Base-by-base conservation (phyloP, 2,888 invertebrate species). In the Cephus rjabovi region DNA sequence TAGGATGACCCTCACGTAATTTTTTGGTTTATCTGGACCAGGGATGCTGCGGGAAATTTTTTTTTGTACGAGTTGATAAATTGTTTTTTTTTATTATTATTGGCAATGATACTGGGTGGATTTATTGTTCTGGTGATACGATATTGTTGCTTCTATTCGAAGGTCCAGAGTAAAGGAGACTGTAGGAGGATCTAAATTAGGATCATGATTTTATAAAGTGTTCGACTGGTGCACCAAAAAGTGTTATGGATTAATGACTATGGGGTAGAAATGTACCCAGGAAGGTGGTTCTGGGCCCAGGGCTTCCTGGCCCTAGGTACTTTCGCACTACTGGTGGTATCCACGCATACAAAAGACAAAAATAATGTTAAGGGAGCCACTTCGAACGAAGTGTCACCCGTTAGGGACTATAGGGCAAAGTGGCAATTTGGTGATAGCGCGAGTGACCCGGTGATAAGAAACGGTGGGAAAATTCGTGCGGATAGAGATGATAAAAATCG, bases 241-340 rank as follows among this genome's bases (percentile, higher is more conserved):
- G 40, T 40, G 40, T 40, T 40, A 40, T 23, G 40, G 71, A 71
- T 31, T 82, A 79, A 69, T 86, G 87, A 89, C 85, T 87, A 90
- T 90, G 90, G 90, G 90, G 90, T 90, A 89, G 89, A 83, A 80
- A 91, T 91, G 90, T 84, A 85, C 85, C 87, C 84, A 83, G 88
- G 87, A 86, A 90, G 84, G 86, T 87, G 84, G 81, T 77, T 82
- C 77, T 86, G 87, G 87, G 82, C 81, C 84, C 83, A 84, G 89
- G 88, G 88, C 89, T 81, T 87, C 79, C 75, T 86, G 81, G 88
- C 88, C 89, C 88, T 89, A 81, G 86, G 86, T 77, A 82, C 83
- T 12, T n/a, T 83, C 1, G 31, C 77, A 23, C 33, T 76, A 4
- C 33, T 79, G 6, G 73, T 73, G 23, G 15, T 78, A 23, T 73